Base-by-base conservation (phyloP, 2,888 invertebrate genomes). In the Trachelus tabidus region DNA sequence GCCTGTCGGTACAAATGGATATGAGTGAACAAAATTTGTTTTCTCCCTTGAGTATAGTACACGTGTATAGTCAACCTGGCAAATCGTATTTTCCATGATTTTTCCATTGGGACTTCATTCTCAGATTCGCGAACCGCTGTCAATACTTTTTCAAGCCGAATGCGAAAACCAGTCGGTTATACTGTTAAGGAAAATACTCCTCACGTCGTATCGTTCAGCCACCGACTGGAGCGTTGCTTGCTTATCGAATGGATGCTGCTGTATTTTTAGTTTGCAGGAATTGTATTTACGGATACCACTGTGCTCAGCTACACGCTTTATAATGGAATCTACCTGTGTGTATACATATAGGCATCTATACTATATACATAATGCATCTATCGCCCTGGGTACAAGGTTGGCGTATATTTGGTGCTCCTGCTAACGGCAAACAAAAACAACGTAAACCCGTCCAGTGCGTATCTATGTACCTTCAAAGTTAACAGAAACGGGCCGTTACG, bases 341-440 rank as follows among this genome's bases (percentile, higher is more conserved):
- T 56, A 56, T 23, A 23, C 9, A 23, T 56, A 6, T 40, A 15
- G 40, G 6, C 23, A 56, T 23, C 56, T 56, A 6, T 56, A 23
- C 6, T 56, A 23, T 56, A 56, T 56, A 9, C 23, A 56, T 56
- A 56, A 23, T 56, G 56, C 56, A 56, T 56, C 56, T 15, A 56
- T 56, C 56, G 56, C 9, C 2, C 23, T 56, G 56, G 23, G 23
- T 56, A 56, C 23, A 56, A 56, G 56, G 56, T 56, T 56, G 56
- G 56, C 23, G 6, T 56, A 23, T 56, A 56, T 56, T 31, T 40
- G 76, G 76, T 81, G 81, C 82, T 81, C 84, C 82, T 81, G 83
- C 80, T 82, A 86, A 86, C 81, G 83, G 83, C 78, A 79, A 75
- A 79, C 81, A 82, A 81, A 82, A 84, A 85, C 85, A 83, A 83